Base-by-base conservation (phyloP, 2,888 invertebrate species). In the Digitonthophagus gazella region DNA sequence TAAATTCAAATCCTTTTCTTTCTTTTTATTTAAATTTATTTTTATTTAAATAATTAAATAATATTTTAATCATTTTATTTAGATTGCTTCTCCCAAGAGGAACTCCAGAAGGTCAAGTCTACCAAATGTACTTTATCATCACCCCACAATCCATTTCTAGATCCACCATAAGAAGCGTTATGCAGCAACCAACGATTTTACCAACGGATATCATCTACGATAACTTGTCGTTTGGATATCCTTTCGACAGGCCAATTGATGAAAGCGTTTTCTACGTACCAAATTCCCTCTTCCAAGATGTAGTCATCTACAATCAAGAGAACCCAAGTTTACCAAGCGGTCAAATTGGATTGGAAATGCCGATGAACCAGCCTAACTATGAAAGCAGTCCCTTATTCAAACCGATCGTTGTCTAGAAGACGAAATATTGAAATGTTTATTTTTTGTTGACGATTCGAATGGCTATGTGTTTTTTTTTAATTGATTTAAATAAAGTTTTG, bases 21-120 rank as follows among this genome's bases (percentile, higher is more conserved):
- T n/a, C n/a, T n/a, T 64, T 15, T 56, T 64, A 64, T 61, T 57
- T 67, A 67, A 3, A 3, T 58, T 58, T 55, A 11, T 0, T 56
- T 22, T 18, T 65, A 65, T 2, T 18, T 18, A 14, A 15, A 15
- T 54, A 57, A 16, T 6, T 19, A 14, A 1, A 8, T 66, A 16
- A 19, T n/a, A 3, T 18, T 4, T 6, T 18, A 56, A 64, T 16
- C 58, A 19, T 58, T 71, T 63, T 64, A 70, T 75, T 63, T 66
- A 80, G 81, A 69, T 83, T 92, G 56, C 79, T 92, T 44, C 83
- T 93, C 65, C 93, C 93, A 58, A 91, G 85, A 76, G 93, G 93
- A 78, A 87, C 81, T 58, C 58, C 73, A 44, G 87, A 88, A 70
- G 93, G 93, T 66, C 84, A 89, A 83, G 76, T 84, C 20, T 86